A percentile compares a stretch with the other conserved stretches of the same genome.
These are phyloP conservation scores for Glomeris marginata DNA, from an alignment of 2,888 invertebrate species.

Conservation along the genomic window DNA sequence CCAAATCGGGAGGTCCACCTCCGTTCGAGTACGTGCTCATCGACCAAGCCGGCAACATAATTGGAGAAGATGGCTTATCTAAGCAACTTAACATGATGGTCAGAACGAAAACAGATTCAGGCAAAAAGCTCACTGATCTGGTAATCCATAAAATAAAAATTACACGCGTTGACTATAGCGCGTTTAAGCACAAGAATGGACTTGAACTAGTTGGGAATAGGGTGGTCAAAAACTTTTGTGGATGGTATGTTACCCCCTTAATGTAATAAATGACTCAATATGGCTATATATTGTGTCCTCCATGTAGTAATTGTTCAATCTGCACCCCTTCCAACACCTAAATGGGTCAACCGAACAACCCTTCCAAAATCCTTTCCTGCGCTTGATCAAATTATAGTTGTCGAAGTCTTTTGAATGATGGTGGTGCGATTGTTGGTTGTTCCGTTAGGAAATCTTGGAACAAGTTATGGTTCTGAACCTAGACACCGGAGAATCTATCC, in stretches of 20 bases:
- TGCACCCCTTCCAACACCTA: too few relatives aligned
- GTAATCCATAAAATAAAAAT: too few relatives aligned
- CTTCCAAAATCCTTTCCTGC: neutral
- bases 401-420: neutral
- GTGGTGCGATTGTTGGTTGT: neutral
- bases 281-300: too few relatives aligned
- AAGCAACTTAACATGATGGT: slow-evolving; percentile 41
- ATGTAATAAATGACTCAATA: too few relatives aligned
- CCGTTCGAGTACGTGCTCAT: slow-evolving; percentile 19
- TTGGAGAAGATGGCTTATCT: slow-evolving; percentile 8
- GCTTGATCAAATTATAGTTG: too few relatives aligned
- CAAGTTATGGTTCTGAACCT: slow-evolving; percentile 51
- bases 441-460: slow-evolving; percentile 63
- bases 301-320: too few relatives aligned
- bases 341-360: neutral
- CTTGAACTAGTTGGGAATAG: neutral
- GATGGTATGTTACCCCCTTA: too few relatives aligned
- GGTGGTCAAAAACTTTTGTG: too few relatives aligned
- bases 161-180: too few relatives aligned
- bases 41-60: slow-evolving; percentile 1
- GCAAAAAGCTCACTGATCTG: slow-evolving; percentile 71
- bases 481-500: slow-evolving; percentile 70
- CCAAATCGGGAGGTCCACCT: slow-evolving; percentile 47
- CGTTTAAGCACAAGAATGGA: too few relatives aligned
- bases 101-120: slow-evolving; percentile 69